Evolutionary conservation across 2,888 invertebrate genomes (phyloP).

Genomic region (Baronia brevicornis): DNA sequence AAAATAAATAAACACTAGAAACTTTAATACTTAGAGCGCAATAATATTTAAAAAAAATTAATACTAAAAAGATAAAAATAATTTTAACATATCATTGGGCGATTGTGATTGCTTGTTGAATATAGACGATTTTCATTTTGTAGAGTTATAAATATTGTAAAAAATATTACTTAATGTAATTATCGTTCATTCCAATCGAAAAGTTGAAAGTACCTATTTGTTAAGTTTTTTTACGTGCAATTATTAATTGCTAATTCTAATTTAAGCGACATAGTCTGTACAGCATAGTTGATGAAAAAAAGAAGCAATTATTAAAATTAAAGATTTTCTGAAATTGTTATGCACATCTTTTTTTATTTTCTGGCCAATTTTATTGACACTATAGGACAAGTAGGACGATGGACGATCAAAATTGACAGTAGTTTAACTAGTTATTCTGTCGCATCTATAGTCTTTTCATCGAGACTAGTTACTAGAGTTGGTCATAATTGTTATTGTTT

Average conservation of each 20-base stretch:
- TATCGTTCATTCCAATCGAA: slow-evolving; percentile 75
- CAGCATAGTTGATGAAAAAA: slow-evolving; percentile 72
- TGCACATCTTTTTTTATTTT: slow-evolving; percentile 27
- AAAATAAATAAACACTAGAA: slow-evolving; percentile 21
- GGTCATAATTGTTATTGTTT: no score
- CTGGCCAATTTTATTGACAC: slow-evolving; percentile 4
- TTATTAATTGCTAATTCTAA: slow-evolving; percentile 76
- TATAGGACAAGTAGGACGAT: neutral
- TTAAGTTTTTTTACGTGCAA: slow-evolving; percentile 77
- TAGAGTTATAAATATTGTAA: slow-evolving; percentile 67
- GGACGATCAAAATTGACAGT: no score
- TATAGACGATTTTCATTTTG: slow-evolving; percentile 63
- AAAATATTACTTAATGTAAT: slow-evolving; percentile 64
- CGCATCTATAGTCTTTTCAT: no score
- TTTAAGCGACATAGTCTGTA: slow-evolving; percentile 75
- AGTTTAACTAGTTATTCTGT: no score
- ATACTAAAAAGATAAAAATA: slow-evolving; percentile 37
- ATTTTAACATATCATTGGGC: slow-evolving; percentile 77
- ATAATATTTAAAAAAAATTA: slow-evolving; percentile 44
- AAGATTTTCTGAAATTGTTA: slow-evolving; percentile 70
- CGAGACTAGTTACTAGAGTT: no score
- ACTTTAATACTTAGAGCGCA: slow-evolving; percentile 54
- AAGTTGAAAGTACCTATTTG: slow-evolving; percentile 73
- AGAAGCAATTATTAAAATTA: slow-evolving; percentile 75
- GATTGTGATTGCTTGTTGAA: slow-evolving; percentile 76